Percentiles rank a stretch among this genome's conserved stretches.
phyloP scores from a whole-genome alignment of 2,888 invertebrate species.

The Dysmachus trigonus region DNA sequence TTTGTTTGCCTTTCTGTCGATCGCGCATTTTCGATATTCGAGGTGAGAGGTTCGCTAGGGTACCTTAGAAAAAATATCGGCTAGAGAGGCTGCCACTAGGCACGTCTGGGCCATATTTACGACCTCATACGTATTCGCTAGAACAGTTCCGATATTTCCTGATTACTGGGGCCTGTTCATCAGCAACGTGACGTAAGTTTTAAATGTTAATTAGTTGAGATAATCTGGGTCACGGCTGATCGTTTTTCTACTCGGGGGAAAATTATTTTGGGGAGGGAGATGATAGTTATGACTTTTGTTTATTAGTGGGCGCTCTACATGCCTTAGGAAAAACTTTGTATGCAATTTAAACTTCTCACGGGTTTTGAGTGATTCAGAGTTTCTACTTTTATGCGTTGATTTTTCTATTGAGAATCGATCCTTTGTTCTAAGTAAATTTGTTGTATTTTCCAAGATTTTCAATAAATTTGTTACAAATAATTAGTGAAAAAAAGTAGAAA shows the following conservation, averaged over 20 bases:
- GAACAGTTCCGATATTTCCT: slow-evolving; percentile 14
- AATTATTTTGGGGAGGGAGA: background rate
- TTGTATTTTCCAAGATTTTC: too few relatives aligned
- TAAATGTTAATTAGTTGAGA: background rate
- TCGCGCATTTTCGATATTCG: background rate
- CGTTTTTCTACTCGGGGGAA: background rate
- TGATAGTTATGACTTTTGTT: background rate
- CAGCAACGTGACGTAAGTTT: background rate
- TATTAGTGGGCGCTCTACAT: background rate
- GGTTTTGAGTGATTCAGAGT: background rate
- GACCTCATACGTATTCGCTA: background rate
- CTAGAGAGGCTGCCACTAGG: background rate
- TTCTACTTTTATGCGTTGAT: background rate
- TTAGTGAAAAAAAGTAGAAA: too few relatives aligned
- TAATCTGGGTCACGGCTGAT: slow-evolving; percentile 5
- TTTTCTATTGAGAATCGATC: too few relatives aligned
- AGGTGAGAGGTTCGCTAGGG: slow-evolving; percentile 7
- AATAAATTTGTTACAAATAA: too few relatives aligned
- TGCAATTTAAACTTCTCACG: background rate
- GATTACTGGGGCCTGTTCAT: background rate
- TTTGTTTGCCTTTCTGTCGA: background rate
- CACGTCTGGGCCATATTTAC: background rate
- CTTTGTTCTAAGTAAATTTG: too few relatives aligned
- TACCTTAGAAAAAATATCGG: background rate
- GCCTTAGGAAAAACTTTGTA: background rate